Evolutionary conservation across 2,888 invertebrate species (phyloP).

Genomic region (Stenchaetothrips biformis): DNA sequence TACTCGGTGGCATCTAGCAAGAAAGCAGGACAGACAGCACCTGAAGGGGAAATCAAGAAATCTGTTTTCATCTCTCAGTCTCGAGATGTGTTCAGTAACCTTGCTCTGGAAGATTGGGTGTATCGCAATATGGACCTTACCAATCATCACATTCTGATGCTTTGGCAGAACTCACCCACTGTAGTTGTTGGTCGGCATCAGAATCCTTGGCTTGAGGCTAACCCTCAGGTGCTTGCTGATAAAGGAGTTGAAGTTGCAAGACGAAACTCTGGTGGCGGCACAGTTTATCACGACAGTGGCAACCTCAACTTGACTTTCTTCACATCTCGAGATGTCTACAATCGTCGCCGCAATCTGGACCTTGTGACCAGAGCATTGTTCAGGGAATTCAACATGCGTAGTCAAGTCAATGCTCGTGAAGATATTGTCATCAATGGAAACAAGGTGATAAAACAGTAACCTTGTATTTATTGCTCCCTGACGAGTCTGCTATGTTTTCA

Average conservation of each 20-base stretch:
- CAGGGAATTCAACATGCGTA: conserved; percentile 72
- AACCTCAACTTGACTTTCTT: conserved; percentile 92
- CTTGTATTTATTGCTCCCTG: too few relatives aligned
- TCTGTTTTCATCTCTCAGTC: conserved; percentile 90
- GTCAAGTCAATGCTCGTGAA: conserved; percentile 73
- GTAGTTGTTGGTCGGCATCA: conserved; percentile 96
- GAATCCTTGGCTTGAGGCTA: conserved; percentile 92
- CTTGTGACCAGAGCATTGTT: conserved; percentile 78
- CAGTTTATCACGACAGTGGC: conserved; percentile 93
- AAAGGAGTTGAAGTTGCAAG: conserved; percentile 73
- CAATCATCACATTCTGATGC: conserved; percentile 75
- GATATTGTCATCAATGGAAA: conserved; percentile 77
- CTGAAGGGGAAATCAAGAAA: conserved; percentile 59
- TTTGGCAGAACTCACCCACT: conserved; percentile 91
- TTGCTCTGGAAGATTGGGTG: conserved; percentile 95
- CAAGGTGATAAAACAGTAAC: conserved; percentile 31
- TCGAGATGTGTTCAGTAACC: conserved; percentile 82
- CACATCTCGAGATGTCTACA: conserved; percentile 73
- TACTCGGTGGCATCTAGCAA: neutral
- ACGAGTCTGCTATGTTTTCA: conserved; percentile 45
- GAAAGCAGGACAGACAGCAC: conserved; percentile 22
- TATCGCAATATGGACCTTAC: conserved; percentile 81
- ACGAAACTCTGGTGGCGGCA: conserved; percentile 92
- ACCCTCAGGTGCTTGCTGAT: conserved; percentile 62
- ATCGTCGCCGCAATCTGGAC: conserved; percentile 81